Conservation (phyloP, 1,140 invertebrate genomes). For the Drosophila pectinifera region DNA sequence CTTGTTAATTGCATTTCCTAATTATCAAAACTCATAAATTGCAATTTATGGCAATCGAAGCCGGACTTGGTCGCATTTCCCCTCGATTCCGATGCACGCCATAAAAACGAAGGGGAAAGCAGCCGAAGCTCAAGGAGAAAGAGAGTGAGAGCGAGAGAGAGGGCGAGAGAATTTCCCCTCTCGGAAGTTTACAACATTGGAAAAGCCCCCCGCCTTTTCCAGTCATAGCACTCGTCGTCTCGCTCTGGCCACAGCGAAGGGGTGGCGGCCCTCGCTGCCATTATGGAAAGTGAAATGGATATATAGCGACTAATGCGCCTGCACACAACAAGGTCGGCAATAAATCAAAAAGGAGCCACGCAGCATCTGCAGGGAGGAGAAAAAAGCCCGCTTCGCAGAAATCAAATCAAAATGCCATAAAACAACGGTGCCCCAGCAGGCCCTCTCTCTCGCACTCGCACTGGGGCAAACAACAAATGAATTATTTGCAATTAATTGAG, state of each 20-base stretch:
- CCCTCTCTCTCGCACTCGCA: neutral
- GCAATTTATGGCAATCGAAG: constrained; percentile 41
- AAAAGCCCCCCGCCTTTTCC: constrained; percentile 31
- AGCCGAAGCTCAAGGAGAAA: constrained; percentile 6
- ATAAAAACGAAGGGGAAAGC: constrained; percentile 60
- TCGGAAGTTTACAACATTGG: constrained; percentile 52
- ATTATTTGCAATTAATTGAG: constrained; percentile 84
- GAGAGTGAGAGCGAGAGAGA: constrained; percentile 5
- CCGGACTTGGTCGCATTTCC: constrained; percentile 36
- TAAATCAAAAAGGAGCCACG: constrained; percentile 72
- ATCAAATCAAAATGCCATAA: constrained; percentile 84
- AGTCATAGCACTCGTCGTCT: constrained; percentile 29
- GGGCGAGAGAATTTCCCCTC: constrained; percentile 60
- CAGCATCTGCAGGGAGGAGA: constrained; percentile 13
- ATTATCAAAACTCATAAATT: constrained; percentile 75
- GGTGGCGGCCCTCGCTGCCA: constrained; percentile 49
- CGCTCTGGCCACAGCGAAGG: constrained; percentile 53
- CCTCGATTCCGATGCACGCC: constrained; percentile 62
- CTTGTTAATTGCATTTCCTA: constrained; percentile 70
- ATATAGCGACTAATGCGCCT: constrained; percentile 80
- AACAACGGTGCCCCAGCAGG: constrained; percentile 55
- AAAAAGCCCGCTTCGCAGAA: constrained; percentile 66
- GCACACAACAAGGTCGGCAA: constrained; percentile 85
- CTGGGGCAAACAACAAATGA: constrained; percentile 72
- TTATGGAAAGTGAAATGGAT: constrained; percentile 85